phyloP scores from a whole-genome alignment of 2,113 vertebrate species.

The Notechis scutatus region DNA sequence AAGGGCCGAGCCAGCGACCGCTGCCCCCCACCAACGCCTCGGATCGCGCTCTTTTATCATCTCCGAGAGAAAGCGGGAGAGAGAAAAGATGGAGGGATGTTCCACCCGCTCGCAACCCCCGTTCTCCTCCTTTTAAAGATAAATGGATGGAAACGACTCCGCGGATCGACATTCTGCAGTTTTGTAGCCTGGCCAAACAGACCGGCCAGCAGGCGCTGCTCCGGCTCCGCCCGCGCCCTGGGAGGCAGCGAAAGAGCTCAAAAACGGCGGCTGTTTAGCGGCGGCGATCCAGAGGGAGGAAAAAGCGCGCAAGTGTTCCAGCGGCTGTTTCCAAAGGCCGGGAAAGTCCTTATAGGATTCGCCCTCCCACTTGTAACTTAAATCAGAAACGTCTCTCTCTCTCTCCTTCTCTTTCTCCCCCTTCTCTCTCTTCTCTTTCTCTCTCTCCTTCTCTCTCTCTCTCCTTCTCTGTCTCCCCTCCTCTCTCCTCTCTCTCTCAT shows the following conservation, averaged over 20 bases:
- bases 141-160: not conserved
- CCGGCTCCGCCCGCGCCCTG: not conserved
- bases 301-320: not conserved
- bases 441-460: too few relatives aligned
- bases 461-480: too few relatives aligned
- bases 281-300: not conserved
- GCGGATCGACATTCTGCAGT: not conserved
- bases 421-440: too few relatives aligned
- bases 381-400: not conserved
- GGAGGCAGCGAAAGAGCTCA: not conserved
- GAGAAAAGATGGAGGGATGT: too few relatives aligned
- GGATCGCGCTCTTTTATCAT: not conserved
- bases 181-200: not conserved
- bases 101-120: not conserved
- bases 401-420: too few relatives aligned
- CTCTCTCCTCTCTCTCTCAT: too few relatives aligned
- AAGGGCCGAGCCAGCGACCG: fast-evolving
- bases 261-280: not conserved
- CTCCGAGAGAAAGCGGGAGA: not conserved
- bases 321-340: not conserved
- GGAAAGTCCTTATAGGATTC: not conserved
- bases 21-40: not conserved
- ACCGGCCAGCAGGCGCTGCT: not conserved
- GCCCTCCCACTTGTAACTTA: not conserved
- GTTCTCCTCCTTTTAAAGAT: not conserved